Conservation (phyloP, 2,888 invertebrate genomes). For the Gastracanthus pulcherrimus region DNA sequence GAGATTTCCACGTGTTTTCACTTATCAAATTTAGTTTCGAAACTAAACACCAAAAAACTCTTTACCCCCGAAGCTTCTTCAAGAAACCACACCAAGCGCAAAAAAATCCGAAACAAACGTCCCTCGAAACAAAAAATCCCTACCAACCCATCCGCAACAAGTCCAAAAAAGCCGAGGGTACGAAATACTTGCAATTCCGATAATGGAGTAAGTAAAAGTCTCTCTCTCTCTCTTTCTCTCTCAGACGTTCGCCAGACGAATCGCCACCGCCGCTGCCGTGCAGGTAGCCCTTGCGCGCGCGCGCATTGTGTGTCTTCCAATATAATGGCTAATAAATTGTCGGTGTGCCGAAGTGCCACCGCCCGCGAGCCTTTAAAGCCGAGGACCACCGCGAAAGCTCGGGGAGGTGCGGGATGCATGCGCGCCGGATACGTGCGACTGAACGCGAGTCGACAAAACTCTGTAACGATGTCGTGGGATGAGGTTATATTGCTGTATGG, state of each 20-base stretch:
- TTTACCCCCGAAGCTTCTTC: too few species aligned
- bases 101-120: background rate
- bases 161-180: background rate
- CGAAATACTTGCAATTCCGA: slow-evolving; percentile 40
- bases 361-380: slow-evolving; percentile 13
- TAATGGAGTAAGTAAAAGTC: slow-evolving; percentile 40
- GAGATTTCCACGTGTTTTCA: too few species aligned
- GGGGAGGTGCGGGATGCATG: background rate
- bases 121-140: too few species aligned
- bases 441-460: too few species aligned
- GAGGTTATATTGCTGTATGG: too few species aligned
- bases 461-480: too few species aligned
- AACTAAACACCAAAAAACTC: too few species aligned
- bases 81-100: too few species aligned
- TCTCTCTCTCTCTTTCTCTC: background rate
- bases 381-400: slow-evolving; percentile 69
- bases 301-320: slow-evolving; percentile 69
- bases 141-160: background rate
- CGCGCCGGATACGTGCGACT: too few species aligned
- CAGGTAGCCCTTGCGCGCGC: slow-evolving; percentile 67
- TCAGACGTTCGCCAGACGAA: too few species aligned
- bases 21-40: too few species aligned
- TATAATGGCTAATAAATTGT: slow-evolving; percentile 76
- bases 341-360: slow-evolving; percentile 66
- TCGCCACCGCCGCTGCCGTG: background rate